These are phyloP conservation scores for Scleropages formosus DNA, from an alignment of 2,797 vertebrate species.

Conservation along the genomic window DNA sequence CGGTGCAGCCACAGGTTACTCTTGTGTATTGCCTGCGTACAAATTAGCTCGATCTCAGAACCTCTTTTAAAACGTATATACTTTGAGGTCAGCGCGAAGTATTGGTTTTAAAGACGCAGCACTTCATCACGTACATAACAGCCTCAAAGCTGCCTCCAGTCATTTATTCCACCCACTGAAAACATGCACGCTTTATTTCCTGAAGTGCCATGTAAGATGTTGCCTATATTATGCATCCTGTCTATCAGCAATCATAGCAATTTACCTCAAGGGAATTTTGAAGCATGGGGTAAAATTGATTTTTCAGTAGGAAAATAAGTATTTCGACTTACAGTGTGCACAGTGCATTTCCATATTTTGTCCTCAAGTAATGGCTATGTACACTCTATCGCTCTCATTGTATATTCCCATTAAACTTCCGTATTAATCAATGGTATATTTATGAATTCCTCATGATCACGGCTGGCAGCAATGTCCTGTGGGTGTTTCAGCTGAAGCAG, in stretches of 20 bases:
- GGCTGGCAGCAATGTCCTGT: background rate
- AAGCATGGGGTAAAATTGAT: conserved; percentile 45
- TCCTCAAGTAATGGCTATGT: conserved; percentile 18
- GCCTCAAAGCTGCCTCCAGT: background rate
- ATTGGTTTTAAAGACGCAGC: conserved; percentile 18
- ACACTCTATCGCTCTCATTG: background rate
- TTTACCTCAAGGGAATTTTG: conserved; percentile 42
- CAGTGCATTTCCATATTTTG: conserved; percentile 38
- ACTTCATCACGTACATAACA: conserved; percentile 33
- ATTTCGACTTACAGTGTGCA: conserved; percentile 30
- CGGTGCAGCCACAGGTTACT: conserved; percentile 35
- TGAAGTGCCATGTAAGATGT: conserved; percentile 24
- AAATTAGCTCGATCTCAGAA: conserved; percentile 18
- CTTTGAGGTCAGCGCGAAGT: conserved; percentile 36
- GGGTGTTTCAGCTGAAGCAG: background rate
- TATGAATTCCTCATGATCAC: background rate
- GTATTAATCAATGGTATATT: background rate
- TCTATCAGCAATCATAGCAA: conserved; percentile 44
- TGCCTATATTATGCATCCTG: conserved; percentile 47
- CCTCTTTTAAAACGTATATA: conserved; percentile 26
- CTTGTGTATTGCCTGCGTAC: conserved; percentile 12
- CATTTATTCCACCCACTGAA: background rate
- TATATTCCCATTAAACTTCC: background rate
- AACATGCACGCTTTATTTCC: conserved; percentile 1
- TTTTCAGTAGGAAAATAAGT: conserved; percentile 41